Evolutionary conservation across 2,888 invertebrate genomes (phyloP).

Genomic region (Apotomis capreana): DNA sequence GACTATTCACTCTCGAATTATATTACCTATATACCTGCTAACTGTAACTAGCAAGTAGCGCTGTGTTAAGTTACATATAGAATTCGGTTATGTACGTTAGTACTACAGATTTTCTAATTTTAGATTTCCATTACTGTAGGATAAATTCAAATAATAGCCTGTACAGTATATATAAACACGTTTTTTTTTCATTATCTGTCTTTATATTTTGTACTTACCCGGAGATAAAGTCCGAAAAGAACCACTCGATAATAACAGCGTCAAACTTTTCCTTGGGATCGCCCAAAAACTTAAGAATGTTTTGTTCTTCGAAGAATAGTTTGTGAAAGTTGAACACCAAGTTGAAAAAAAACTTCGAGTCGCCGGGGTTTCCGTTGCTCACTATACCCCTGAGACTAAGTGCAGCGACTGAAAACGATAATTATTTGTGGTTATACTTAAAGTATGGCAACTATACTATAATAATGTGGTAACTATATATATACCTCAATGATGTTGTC

Average conservation of each 20-base stretch:
- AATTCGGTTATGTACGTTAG: no score
- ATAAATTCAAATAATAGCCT: no score
- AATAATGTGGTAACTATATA: no score
- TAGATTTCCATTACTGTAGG: no score
- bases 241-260: constrained; percentile 64
- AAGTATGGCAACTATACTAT: no score
- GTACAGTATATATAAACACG: no score
- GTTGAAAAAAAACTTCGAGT: constrained; percentile 52
- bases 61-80: no score
- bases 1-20: no score
- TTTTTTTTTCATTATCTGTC: not conserved
- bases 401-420: constrained; percentile 53
- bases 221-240: constrained; percentile 57
- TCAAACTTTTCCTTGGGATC: constrained; percentile 63
- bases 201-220: constrained; percentile 52
- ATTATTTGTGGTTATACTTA: not conserved
- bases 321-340: constrained; percentile 53
- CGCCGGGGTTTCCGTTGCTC: constrained; percentile 54
- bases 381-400: constrained; percentile 60
- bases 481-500: no score
- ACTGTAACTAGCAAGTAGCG: no score
- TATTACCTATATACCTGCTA: no score
- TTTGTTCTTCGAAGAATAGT: constrained; percentile 51
- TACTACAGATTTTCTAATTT: no score
- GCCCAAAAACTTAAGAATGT: constrained; percentile 52